phyloP scores from a whole-genome alignment of 2,888 invertebrate genomes.

The Pterostichus madidus region DNA sequence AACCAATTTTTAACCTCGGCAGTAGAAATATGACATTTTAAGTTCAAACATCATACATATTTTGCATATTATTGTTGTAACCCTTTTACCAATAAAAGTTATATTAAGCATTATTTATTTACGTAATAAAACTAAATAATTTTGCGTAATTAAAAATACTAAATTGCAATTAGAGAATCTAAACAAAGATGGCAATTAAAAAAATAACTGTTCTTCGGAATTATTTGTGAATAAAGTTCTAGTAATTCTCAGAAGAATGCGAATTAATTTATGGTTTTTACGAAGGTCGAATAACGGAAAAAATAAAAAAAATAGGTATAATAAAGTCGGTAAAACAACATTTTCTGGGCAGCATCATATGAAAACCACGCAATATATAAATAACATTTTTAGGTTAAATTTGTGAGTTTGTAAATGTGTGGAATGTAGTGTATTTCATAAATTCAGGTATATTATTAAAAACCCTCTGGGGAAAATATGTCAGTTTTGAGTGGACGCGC shows the following conservation, averaged over 20 bases:
- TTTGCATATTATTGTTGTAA: too few relatives aligned
- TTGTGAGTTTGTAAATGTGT: neutral
- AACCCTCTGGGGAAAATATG: neutral
- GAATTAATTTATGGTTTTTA: neutral
- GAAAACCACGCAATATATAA: neutral
- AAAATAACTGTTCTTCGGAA: too few relatives aligned
- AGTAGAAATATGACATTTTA: too few relatives aligned
- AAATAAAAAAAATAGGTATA: neutral
- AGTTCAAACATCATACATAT: too few relatives aligned
- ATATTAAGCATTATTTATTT: too few relatives aligned
- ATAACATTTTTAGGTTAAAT: conserved; percentile 2
- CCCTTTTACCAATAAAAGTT: too few relatives aligned
- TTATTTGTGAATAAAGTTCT: neutral
- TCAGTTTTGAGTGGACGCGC: neutral
- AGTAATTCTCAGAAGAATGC: neutral
- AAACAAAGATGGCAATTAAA: too few relatives aligned
- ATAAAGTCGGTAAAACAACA: neutral
- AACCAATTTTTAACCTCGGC: too few relatives aligned
- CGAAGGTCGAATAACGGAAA: conserved; percentile 14
- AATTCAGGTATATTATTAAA: conserved; percentile 3
- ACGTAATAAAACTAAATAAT: too few relatives aligned
- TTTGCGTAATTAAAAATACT: too few relatives aligned
- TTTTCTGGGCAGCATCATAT: neutral
- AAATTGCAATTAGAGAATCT: too few relatives aligned
- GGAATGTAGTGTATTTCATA: conserved; percentile 1